Conservation (phyloP, 2,888 invertebrate genomes). For the Geophilus truncorum region DNA sequence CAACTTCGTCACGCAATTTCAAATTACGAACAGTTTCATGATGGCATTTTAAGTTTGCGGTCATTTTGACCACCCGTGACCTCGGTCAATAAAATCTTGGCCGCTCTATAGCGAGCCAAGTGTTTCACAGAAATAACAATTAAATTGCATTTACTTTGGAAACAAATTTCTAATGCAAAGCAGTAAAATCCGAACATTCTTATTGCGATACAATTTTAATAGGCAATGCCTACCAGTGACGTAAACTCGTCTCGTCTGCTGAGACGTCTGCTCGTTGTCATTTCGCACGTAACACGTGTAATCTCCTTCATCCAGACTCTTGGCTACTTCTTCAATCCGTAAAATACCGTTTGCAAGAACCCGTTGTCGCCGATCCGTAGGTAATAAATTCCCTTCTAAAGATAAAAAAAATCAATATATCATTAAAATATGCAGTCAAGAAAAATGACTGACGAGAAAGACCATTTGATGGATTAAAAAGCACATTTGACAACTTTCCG, state of each 20-base stretch:
- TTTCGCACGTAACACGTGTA: conserved; percentile 93
- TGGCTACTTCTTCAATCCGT: conserved; percentile 88
- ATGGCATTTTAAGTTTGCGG: no score
- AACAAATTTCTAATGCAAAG: no score
- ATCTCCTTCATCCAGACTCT: conserved; percentile 84
- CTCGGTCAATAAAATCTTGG: neutral
- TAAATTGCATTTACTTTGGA: neutral
- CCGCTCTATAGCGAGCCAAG: neutral
- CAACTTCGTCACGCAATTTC: no score
- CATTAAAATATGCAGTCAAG: neutral
- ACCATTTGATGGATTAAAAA: neutral
- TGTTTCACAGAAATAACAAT: neutral
- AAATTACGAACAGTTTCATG: no score
- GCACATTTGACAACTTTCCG: neutral
- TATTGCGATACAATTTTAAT: neutral
- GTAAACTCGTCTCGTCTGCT: conserved; percentile 83
- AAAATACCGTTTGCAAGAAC: conserved; percentile 89
- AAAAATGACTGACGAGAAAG: neutral
- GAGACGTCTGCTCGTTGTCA: conserved; percentile 83
- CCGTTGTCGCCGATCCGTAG: conserved; percentile 91
- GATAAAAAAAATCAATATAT: neutral
- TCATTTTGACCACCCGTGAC: no score
- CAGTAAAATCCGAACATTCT: no score
- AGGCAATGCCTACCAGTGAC: conserved; percentile 74
- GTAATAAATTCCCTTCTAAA: conserved; percentile 71